Base-by-base conservation (phyloP, 2,113 vertebrate species). In the Mirza zaza region DNA sequence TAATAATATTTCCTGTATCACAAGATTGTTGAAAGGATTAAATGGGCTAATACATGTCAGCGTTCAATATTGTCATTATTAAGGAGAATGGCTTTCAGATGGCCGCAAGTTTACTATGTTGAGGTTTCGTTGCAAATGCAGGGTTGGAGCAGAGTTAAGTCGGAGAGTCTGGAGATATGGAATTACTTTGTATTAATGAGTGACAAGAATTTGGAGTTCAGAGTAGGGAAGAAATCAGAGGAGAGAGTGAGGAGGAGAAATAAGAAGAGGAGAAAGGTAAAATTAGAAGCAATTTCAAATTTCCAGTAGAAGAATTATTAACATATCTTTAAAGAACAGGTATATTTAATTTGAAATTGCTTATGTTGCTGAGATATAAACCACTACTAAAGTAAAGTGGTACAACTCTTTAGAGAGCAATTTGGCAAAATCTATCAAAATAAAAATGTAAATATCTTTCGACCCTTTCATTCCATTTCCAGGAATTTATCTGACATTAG, bases 291-390 rank as follows among this genome's bases (percentile, higher is more conserved):
- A 65, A 88, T 91, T 87, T 71, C 68, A 84, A 84, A 76, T 88
- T 94, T 84, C 12, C 63, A 84, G 10, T 42, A 80, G 86, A 59
- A 75, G 70, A 94, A 96, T 39, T 34, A 63, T 80, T 32, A 92
- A 83, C 42, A 32, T 91, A 18, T 67, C 55, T 90, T 87, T 90
- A 32, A 85, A 80, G 21, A 79, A 87, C 3, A 45, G 18, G 13
- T 15, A 70, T 70, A 81, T 75, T 93, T 95, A 67, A 81, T 84
- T 90, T 3, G 4, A 95, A 93, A 55, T 82, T 13, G 6, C 25
- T 87, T 50, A 71, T 82, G n/a, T 87, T 90, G 29, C 83, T 84
- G 52, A 94, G 61, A 76, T 96, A 61, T 88, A 79, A 94, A 84
- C 61, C 6, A 57, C 45, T 57, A 57, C 14, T 57, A 59, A 88